A percentile compares a stretch with the other conserved stretches of the same genome.
Conservation (phyloP, 1,140 invertebrate species). For the Formica selysi region DNA sequence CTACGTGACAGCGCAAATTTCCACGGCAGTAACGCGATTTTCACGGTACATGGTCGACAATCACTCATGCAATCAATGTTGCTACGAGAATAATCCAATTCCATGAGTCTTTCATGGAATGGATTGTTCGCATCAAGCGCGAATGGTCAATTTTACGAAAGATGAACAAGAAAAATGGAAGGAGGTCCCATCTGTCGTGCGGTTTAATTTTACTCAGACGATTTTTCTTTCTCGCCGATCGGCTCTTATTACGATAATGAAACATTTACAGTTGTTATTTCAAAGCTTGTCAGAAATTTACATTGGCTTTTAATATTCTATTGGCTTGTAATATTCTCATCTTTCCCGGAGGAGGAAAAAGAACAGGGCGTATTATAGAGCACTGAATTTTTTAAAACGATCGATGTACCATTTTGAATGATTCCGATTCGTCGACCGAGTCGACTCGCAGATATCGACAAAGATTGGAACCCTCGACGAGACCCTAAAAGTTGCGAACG, state of each 20-base stretch:
- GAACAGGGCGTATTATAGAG: background rate
- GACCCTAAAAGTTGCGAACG: constrained; percentile 32
- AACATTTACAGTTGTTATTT: background rate
- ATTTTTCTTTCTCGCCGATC: background rate
- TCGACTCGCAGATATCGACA: background rate
- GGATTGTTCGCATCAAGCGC: background rate
- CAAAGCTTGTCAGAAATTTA: background rate
- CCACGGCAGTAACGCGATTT: constrained; percentile 46
- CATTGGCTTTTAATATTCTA: background rate
- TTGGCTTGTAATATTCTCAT: background rate
- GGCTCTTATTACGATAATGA: background rate
- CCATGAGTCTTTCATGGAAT: background rate
- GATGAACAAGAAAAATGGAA: background rate
- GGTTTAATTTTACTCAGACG: background rate
- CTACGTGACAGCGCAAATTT: constrained; percentile 32
- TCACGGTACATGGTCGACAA: constrained; percentile 29
- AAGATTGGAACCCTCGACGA: background rate
- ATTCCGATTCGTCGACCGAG: background rate
- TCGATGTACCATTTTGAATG: background rate
- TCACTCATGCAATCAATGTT: constrained; percentile 48
- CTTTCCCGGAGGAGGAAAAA: background rate
- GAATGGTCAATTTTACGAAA: constrained; percentile 1
- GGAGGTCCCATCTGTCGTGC: background rate
- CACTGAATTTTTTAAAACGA: background rate
- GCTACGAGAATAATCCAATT: constrained; percentile 49